Percentiles rank a stretch among this genome's conserved stretches.
Evolutionary conservation across 2,797 vertebrate species (phyloP).

Genomic region (Crenuchus spilurus): DNA sequence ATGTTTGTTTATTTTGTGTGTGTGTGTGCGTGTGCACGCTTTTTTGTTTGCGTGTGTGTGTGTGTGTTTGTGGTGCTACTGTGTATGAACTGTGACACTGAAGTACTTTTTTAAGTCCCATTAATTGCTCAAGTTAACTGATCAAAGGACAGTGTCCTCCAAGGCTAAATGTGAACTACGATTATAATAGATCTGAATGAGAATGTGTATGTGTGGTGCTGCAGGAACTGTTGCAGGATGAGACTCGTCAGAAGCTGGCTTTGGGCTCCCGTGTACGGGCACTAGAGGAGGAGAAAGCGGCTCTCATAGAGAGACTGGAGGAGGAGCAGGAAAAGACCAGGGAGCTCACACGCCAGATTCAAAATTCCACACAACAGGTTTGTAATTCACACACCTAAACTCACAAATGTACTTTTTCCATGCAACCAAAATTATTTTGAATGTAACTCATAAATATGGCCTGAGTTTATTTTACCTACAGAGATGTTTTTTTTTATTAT

Average conservation of each 20-base stretch:
- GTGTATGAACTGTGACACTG: too few species aligned
- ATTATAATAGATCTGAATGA: not conserved
- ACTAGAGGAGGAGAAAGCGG: constrained; percentile 85
- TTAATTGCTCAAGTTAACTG: too few species aligned
- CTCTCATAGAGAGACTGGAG: constrained; percentile 85
- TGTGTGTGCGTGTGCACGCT: not conserved
- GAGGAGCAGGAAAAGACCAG: constrained; percentile 85
- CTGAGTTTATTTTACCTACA: too few species aligned
- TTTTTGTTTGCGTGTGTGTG: too few species aligned
- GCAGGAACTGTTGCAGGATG: constrained; percentile 89
- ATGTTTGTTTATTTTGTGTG: too few species aligned
- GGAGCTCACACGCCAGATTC: constrained; percentile 83
- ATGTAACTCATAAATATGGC: too few species aligned
- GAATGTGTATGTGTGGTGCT: not conserved
- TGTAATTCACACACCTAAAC: not conserved
- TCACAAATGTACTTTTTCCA: not conserved
- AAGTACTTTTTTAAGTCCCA: too few species aligned
- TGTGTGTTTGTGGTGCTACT: constrained; percentile 2
- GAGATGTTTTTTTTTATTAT: too few species aligned
- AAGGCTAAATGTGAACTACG: not conserved
- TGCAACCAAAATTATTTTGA: too few species aligned
- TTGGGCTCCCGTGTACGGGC: constrained; percentile 81
- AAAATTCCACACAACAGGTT: constrained; percentile 86
- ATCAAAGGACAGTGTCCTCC: not conserved
- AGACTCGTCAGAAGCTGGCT: constrained; percentile 86